Base-by-base conservation (phyloP, 2,888 invertebrate genomes). In the Cepaea hortensis region DNA sequence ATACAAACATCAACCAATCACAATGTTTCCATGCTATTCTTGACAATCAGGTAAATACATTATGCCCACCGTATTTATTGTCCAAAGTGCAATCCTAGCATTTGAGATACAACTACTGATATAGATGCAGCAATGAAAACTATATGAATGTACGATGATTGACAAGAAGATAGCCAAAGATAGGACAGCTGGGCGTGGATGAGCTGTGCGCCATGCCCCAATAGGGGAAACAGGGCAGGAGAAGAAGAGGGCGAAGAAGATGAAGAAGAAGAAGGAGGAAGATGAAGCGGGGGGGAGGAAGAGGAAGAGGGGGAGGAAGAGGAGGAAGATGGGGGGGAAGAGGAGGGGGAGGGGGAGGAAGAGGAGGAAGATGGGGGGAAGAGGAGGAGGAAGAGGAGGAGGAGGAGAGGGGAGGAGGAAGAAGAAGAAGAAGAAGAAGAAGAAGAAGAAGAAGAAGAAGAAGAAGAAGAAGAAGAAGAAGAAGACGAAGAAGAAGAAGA, bases 381-480 rank as follows among this genome's bases (percentile, higher is more conserved):
- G 72, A 72, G 83, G 62, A 72, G 61, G 73, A n/a, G 73, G 72
- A 68, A 50, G 48, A 81, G 48, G 73, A 70, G 68, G 68, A 70
- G 68, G 5, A 46, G 13, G 3, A 46, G 65, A 61, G 4, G 65
- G 46, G n/a, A 65, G 62, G 62, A 35, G 1, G n/a, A 3, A 23
- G 23, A 23, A 23, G 0, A 6, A 68, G 3, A 4, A 68, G 4
- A 3, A 35, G 11, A 55, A 18, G 62, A 18, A 55, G 55, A 62
- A 35, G 62, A 48, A n/a, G 35, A 62, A 7, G 46, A 48, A 62
- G 55, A 73, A 20, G 15, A n/a, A 23, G 35, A 23, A 73, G 35
- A 61, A 70, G 68, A 6, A 70, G 68, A 46, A 46, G 13, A n/a
- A 46, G 65, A 61, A 61, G 65, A 61, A 65, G n/a, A 65, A 77